phyloP scores from a whole-genome alignment of 2,113 vertebrate species.

The Aleadryas rufinucha region DNA sequence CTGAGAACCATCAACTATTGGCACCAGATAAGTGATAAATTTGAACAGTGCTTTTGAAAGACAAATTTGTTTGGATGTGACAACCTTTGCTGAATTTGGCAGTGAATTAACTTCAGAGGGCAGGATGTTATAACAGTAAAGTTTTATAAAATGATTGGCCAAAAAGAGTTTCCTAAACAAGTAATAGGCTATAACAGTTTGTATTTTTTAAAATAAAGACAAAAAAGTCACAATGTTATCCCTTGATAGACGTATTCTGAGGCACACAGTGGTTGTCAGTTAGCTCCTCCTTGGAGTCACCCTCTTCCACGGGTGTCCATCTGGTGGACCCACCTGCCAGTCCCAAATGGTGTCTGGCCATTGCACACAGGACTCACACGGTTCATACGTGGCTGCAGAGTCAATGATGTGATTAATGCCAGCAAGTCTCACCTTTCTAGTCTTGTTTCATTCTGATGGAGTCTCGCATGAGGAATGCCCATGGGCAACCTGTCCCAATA shows the following conservation, averaged over 20 bases:
- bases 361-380: neutral
- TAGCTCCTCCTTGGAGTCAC: neutral
- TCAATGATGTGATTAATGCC: neutral
- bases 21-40: neutral
- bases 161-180: neutral
- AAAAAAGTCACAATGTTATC: neutral
- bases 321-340: neutral
- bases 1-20: neutral
- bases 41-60: neutral
- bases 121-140: neutral
- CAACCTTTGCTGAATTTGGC: neutral
- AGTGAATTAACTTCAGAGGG: neutral
- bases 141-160: neutral
- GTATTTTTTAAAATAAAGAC: neutral
- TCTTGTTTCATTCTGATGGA: neutral
- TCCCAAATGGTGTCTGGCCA: neutral
- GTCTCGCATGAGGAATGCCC: accelerated
- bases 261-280: neutral
- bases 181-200: neutral
- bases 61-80: neutral
- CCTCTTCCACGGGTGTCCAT: neutral
- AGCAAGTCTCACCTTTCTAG: neutral
- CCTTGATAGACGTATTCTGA: neutral
- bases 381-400: neutral
- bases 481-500: neutral